Percentiles rank a stretch among this genome's conserved stretches.
phyloP scores from a whole-genome alignment of 2,113 vertebrate genomes.

The Nothoprocta perdicaria region DNA sequence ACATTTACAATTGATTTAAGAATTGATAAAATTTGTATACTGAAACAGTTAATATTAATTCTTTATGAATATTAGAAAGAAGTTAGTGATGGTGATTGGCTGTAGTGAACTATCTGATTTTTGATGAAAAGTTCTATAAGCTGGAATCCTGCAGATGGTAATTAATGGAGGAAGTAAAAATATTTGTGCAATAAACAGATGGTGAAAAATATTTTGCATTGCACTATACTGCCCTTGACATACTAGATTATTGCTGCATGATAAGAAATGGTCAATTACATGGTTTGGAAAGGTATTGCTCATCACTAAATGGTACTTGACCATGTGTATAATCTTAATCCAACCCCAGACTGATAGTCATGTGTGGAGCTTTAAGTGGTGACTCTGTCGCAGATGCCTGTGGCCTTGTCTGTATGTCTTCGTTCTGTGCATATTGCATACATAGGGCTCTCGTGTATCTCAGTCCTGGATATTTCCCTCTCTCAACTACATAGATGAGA shows the following conservation, averaged over 20 bases:
- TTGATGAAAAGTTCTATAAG: not conserved
- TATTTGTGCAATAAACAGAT: constrained; percentile 4
- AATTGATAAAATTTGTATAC: not conserved
- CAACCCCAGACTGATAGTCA: not conserved
- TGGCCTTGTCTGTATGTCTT: not conserved
- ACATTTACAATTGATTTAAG: not conserved
- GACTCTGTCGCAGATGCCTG: not conserved
- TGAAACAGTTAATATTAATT: not conserved
- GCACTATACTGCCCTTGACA: not conserved
- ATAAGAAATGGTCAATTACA: not conserved
- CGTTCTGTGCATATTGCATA: too few species aligned
- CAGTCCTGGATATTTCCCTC: not conserved
- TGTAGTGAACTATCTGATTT: not conserved
- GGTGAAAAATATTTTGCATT: not conserved
- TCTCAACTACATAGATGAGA: not conserved
- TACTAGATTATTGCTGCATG: not conserved
- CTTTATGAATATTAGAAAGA: not conserved
- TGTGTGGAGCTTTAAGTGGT: not conserved
- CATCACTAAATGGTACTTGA: not conserved
- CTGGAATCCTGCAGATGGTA: constrained; percentile 18
- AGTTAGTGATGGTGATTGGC: not conserved
- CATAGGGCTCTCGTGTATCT: not conserved
- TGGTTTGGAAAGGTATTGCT: not conserved
- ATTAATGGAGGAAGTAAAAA: constrained; percentile 18
- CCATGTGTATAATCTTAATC: not conserved